Conservation (phyloP, 2,797 vertebrate species). For the Sebastes nivosus region DNA sequence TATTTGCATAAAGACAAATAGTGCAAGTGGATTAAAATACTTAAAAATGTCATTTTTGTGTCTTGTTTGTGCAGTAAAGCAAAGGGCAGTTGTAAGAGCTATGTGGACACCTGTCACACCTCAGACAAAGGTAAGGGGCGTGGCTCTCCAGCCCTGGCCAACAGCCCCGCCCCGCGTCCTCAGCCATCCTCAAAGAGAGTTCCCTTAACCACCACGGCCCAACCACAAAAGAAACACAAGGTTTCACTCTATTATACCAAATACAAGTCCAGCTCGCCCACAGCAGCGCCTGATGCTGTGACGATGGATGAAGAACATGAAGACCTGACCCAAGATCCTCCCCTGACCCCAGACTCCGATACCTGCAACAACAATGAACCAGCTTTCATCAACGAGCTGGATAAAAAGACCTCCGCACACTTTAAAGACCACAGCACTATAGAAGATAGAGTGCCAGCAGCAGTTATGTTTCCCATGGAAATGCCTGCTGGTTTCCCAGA, state of each 20-base stretch:
- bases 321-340: conserved; percentile 66
- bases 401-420: conserved; percentile 50
- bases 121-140: conserved; percentile 97
- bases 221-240: conserved; percentile 94
- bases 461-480: conserved; percentile 99
- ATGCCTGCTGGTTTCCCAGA: conserved; percentile 87
- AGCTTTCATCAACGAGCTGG: conserved; percentile 60
- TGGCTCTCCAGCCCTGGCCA: conserved; percentile 87
- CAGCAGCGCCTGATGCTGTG: conserved; percentile 41
- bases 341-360: conserved; percentile 70
- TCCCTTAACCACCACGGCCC: conserved; percentile 81
- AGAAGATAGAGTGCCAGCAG: conserved; percentile 75
- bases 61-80: conserved; percentile 69
- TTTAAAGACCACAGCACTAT: conserved; percentile 70
- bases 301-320: conserved; percentile 80
- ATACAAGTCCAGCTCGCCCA: conserved; percentile 83
- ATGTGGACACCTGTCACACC: conserved; percentile 88
- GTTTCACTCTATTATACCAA: conserved; percentile 93
- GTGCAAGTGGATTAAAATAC: neutral
- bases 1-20: neutral
- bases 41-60: conserved; percentile 3
- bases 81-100: conserved; percentile 94
- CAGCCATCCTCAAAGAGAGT: conserved; percentile 89
- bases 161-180: conserved; percentile 81
- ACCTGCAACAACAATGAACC: conserved; percentile 74